phyloP scores from a whole-genome alignment of 1,140 invertebrate genomes.

The Anoplolepis gracilipes region DNA sequence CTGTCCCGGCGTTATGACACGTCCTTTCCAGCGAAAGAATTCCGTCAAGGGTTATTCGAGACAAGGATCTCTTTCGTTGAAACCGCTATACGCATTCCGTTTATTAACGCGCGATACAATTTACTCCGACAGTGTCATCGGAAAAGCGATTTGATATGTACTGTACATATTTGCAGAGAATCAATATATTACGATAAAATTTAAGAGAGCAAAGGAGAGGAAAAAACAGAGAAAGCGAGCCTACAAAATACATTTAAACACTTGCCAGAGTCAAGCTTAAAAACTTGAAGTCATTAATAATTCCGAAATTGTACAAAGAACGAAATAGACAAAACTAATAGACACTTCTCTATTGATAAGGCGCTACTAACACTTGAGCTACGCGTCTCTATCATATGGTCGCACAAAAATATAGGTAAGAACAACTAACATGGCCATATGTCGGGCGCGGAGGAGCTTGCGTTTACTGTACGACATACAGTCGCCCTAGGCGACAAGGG shows the following conservation, averaged over 20 bases:
- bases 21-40: conserved; percentile 70
- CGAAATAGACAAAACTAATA: not conserved
- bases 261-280: not conserved
- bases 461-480: conserved; percentile 71
- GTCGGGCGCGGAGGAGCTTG: conserved; percentile 73
- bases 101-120: conserved; percentile 29
- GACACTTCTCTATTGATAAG: not conserved
- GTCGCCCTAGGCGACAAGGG: conserved; percentile 76
- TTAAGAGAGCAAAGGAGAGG: no score
- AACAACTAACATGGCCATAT: conserved; percentile 78
- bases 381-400: conserved; percentile 62
- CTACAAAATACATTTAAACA: not conserved
- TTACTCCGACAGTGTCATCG: not conserved
- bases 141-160: not conserved
- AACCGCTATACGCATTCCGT: conserved; percentile 37
- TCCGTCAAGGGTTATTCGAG: conserved; percentile 67
- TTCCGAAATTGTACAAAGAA: not conserved
- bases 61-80: conserved; percentile 54
- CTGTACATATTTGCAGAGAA: not conserved
- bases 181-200: not conserved
- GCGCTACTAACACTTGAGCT: conserved; percentile 22
- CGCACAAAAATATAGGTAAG: conserved; percentile 69
- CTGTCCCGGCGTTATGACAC: conserved; percentile 73
- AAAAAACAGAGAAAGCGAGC: no score
- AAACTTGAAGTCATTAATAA: not conserved